Evolutionary conservation across 2,888 invertebrate species (phyloP).

Genomic region (Rhagonycha lutea): DNA sequence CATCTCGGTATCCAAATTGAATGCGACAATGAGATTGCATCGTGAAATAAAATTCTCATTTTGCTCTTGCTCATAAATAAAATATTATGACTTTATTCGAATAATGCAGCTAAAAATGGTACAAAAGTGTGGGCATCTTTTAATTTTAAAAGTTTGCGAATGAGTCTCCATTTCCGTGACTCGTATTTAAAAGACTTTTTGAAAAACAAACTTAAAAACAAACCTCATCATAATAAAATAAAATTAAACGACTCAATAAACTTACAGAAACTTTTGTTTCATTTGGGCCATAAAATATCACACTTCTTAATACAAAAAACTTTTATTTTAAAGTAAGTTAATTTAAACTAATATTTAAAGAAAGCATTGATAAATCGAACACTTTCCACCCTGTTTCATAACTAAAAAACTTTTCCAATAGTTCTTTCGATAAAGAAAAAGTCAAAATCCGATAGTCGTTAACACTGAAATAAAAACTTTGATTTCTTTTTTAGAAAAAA

Average conservation of each 20-base stretch:
- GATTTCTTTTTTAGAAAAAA: background rate
- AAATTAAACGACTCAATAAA: background rate
- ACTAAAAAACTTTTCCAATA: background rate
- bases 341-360: background rate
- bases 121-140: too few relatives aligned
- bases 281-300: background rate
- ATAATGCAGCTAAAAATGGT: too few relatives aligned
- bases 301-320: background rate
- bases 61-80: too few relatives aligned
- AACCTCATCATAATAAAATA: background rate
- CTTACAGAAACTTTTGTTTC: background rate
- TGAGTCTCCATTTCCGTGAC: too few relatives aligned
- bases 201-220: too few relatives aligned
- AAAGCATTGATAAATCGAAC: background rate
- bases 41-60: too few relatives aligned
- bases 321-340: background rate
- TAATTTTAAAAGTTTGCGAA: too few relatives aligned
- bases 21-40: too few relatives aligned
- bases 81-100: too few relatives aligned
- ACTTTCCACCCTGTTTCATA: background rate
- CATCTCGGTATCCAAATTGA: too few relatives aligned
- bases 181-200: too few relatives aligned
- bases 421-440: background rate
- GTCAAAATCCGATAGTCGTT: background rate
- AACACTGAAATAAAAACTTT: background rate